Conservation (phyloP, 2,888 invertebrate genomes). For the Pimpla rufipes region DNA sequence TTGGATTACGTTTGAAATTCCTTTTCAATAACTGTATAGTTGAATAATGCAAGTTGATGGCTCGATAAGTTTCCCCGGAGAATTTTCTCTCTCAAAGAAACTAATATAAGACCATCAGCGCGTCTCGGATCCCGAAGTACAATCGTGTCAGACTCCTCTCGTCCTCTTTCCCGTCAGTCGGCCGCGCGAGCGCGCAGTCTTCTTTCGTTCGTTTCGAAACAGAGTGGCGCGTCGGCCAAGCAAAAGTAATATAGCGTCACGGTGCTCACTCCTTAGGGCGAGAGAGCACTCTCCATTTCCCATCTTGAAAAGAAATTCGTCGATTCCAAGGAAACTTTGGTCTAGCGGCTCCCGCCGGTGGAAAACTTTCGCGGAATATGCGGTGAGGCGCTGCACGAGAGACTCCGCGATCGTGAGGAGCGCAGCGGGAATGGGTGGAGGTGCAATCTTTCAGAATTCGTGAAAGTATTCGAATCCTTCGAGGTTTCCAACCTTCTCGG, state of each 20-base stretch:
- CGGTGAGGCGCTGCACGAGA: slow-evolving; percentile 25
- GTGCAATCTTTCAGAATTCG: slow-evolving; percentile 51
- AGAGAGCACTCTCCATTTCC: slow-evolving; percentile 58
- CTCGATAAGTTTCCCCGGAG: slow-evolving; percentile 34
- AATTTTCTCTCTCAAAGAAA: slow-evolving; percentile 34
- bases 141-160: slow-evolving; percentile 13
- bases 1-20: slow-evolving; percentile 16
- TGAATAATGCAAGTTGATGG: slow-evolving; percentile 24
- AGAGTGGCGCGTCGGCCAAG: slow-evolving; percentile 39
- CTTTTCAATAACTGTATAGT: slow-evolving; percentile 6
- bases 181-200: slow-evolving; percentile 5
- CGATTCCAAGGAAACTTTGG: slow-evolving; percentile 57
- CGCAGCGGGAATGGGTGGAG: not conserved
- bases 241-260: slow-evolving; percentile 58
- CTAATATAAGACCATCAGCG: slow-evolving; percentile 40
- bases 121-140: slow-evolving; percentile 20
- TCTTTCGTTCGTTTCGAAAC: slow-evolving; percentile 41
- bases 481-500: slow-evolving; percentile 41
- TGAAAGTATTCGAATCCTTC: slow-evolving; percentile 48
- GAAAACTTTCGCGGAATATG: slow-evolving; percentile 58
- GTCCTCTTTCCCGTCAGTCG: not conserved
- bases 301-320: slow-evolving; percentile 60
- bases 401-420: slow-evolving; percentile 28
- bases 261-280: slow-evolving; percentile 45
- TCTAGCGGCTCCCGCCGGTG: not conserved